Conservation (phyloP, 2,113 vertebrate genomes). For the Gila orcuttii region DNA sequence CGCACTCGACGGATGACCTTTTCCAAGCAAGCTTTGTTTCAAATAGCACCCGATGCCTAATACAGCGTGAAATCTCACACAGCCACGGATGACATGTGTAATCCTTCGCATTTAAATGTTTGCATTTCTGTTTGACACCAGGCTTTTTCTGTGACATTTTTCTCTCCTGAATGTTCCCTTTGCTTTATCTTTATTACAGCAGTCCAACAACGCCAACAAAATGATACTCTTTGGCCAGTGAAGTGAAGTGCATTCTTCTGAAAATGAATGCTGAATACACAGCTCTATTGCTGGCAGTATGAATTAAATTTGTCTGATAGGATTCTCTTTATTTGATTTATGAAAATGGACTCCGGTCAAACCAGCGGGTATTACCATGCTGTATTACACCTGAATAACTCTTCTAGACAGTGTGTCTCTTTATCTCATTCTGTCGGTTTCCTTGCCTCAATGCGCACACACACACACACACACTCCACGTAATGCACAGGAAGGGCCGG, state of each 20-base stretch:
- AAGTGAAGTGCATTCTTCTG: constrained; percentile 29
- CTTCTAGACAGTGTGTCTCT: constrained; percentile 9
- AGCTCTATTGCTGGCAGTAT: not conserved
- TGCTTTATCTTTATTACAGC: constrained; percentile 3
- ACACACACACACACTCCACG: not conserved
- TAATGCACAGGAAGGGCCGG: not conserved
- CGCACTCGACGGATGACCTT: constrained; percentile 14
- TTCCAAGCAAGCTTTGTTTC: constrained; percentile 24
- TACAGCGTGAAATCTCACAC: constrained; percentile 6
- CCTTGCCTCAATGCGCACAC: not conserved
- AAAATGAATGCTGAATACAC: constrained; percentile 23
- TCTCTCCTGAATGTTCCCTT: not conserved
- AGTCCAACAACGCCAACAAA: constrained; percentile 12
- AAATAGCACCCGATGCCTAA: not conserved
- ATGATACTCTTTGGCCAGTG: constrained; percentile 14
- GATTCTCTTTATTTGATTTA: constrained; percentile 30
- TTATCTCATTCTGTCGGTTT: constrained; percentile 12
- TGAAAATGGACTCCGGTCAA: constrained; percentile 25
- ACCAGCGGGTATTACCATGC: constrained; percentile 6
- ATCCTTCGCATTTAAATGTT: constrained; percentile 32
- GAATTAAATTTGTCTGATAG: constrained; percentile 32
- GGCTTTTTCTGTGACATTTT: not conserved
- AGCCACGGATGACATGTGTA: not conserved
- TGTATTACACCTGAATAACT: constrained; percentile 13
- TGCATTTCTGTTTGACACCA: not conserved